These are phyloP conservation scores for Oreochromis grahami DNA, from an alignment of 2,797 vertebrate species.

Conservation along the genomic window DNA sequence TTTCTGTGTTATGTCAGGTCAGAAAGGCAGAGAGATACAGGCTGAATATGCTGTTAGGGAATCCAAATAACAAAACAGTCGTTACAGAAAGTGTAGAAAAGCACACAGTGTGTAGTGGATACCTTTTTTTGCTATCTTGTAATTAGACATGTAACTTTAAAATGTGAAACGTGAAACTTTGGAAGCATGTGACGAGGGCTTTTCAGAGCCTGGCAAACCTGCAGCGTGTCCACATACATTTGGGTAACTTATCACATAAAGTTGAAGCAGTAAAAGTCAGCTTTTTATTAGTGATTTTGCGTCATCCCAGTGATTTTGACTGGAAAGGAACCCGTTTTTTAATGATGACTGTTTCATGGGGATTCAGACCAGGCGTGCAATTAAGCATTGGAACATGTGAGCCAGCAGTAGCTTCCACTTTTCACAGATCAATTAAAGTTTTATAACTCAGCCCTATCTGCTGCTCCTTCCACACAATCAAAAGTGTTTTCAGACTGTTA, in stretches of 20 bases:
- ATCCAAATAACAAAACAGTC: conserved; percentile 2
- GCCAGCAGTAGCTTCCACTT: conserved; percentile 75
- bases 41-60: conserved; percentile 6
- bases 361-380: conserved; percentile 67
- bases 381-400: conserved; percentile 73
- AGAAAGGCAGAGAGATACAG: not conserved
- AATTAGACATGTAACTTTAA: conserved; percentile 45
- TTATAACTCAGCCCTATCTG: conserved; percentile 74
- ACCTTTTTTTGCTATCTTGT: not conserved
- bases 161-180: conserved; percentile 57
- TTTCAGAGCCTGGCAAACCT: conserved; percentile 56
- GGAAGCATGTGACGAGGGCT: conserved; percentile 48
- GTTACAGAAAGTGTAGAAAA: not conserved
- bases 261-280: conserved; percentile 57
- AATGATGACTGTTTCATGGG: conserved; percentile 73
- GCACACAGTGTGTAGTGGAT: fast-evolving
- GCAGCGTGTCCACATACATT: conserved; percentile 59
- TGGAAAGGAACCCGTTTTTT: conserved; percentile 70
- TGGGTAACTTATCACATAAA: conserved; percentile 73
- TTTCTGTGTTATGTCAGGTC: not conserved
- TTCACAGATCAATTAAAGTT: conserved; percentile 81
- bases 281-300: conserved; percentile 74
- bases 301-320: conserved; percentile 72
- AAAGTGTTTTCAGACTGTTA: conserved; percentile 75
- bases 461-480: conserved; percentile 72